A percentile compares a stretch with the other conserved stretches of the same genome.
Conservation (phyloP, 2,888 invertebrate species). For the Pyrgus malvae region DNA sequence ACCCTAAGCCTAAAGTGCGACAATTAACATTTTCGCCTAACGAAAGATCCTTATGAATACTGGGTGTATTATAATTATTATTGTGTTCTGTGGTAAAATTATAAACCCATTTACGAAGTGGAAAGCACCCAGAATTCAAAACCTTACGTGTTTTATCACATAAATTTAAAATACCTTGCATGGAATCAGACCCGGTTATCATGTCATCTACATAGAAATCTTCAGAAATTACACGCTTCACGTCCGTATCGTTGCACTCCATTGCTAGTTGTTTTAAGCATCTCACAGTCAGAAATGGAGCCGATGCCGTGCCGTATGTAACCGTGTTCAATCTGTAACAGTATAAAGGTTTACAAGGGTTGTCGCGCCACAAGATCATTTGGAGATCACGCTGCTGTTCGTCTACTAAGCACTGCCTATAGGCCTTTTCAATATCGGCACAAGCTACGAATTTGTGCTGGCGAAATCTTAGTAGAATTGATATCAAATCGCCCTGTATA, state of each 20-base stretch:
- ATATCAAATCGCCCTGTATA: conserved; percentile 5
- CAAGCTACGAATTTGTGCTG: conserved; percentile 6
- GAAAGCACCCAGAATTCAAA: conserved; percentile 23
- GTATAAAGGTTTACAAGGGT: not conserved
- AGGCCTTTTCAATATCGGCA: conserved; percentile 24
- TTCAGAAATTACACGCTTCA: conserved; percentile 24
- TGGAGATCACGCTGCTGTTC: conserved; percentile 9
- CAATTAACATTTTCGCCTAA: conserved; percentile 20
- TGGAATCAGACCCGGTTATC: conserved; percentile 31
- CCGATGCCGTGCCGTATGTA: conserved; percentile 34
- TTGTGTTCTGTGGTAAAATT: conserved; percentile 6
- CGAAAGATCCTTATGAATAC: conserved; percentile 1
- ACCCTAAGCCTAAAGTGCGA: conserved; percentile 29
- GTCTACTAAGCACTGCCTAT: conserved; percentile 5
- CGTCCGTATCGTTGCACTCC: conserved; percentile 29
- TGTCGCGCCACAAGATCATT: conserved; percentile 13
- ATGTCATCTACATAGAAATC: conserved; percentile 39
- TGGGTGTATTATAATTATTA: not conserved
- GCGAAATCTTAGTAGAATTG: conserved; percentile 7
- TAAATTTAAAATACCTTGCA: not conserved
- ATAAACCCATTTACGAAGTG: conserved; percentile 22
- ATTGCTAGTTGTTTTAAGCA: conserved; percentile 33
- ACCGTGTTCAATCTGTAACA: conserved; percentile 33
- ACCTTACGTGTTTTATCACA: not conserved
- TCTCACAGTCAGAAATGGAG: conserved; percentile 35